Conservation (phyloP, 1,140 invertebrate genomes). For the Microplitis mediator region DNA sequence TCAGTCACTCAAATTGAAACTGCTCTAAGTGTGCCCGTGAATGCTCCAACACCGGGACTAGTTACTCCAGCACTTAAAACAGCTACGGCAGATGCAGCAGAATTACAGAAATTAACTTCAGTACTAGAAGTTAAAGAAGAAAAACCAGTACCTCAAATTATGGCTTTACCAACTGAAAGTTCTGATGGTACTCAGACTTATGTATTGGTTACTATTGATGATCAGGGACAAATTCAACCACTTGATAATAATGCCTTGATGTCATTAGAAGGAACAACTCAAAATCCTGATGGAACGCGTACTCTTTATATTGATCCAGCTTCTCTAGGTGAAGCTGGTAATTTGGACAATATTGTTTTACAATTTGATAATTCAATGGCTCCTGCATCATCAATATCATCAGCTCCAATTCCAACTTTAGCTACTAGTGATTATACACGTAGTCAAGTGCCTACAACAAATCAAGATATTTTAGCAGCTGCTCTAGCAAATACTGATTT, state of each 20-base stretch:
- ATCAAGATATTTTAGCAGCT: slow-evolving; percentile 76
- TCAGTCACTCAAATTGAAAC: too few relatives aligned
- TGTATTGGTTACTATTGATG: slow-evolving; percentile 69
- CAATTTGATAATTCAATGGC: slow-evolving; percentile 56
- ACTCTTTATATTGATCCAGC: slow-evolving; percentile 56
- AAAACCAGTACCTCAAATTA: slow-evolving; percentile 66
- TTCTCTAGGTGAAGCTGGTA: slow-evolving; percentile 47
- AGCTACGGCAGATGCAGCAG: neutral
- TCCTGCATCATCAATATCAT: slow-evolving; percentile 34
- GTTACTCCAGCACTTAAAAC: neutral
- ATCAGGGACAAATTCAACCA: slow-evolving; percentile 72
- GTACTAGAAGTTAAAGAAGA: slow-evolving; percentile 42
- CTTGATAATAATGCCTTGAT: slow-evolving; percentile 72
- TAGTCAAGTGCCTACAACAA: slow-evolving; percentile 49
- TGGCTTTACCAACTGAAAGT: slow-evolving; percentile 71
- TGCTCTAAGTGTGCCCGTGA: too few relatives aligned
- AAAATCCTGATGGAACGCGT: slow-evolving; percentile 51
- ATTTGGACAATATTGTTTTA: slow-evolving; percentile 58
- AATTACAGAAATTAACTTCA: slow-evolving; percentile 5
- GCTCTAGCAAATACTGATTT: slow-evolving; percentile 79
- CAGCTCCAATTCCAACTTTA: slow-evolving; percentile 30
- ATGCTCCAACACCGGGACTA: too few relatives aligned
- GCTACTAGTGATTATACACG: slow-evolving; percentile 35
- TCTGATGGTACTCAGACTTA: slow-evolving; percentile 70
- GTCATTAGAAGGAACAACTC: slow-evolving; percentile 51